These are phyloP conservation scores for Gonocerus acuteangulatus DNA, from an alignment of 2,888 invertebrate genomes.

Conservation along the genomic window DNA sequence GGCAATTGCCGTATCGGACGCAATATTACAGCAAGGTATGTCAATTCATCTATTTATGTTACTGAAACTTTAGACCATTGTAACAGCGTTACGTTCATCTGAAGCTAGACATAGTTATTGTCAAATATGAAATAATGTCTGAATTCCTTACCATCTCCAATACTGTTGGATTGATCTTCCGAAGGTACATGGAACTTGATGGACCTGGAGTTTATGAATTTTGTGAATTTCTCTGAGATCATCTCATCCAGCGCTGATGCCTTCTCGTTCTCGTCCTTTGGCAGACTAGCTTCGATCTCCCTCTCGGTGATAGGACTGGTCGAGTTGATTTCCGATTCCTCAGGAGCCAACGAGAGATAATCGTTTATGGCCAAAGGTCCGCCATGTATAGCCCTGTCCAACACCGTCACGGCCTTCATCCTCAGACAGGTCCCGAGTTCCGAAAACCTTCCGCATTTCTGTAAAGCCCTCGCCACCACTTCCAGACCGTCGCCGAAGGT, in stretches of 20 bases:
- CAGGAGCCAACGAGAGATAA: slow-evolving; percentile 32
- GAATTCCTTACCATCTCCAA: not conserved
- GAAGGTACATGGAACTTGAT: slow-evolving; percentile 68
- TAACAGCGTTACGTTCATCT: too few species aligned
- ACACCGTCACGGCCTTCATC: slow-evolving; percentile 59
- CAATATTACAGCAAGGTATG: too few species aligned
- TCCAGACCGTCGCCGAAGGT: not conserved
- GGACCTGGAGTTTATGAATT: slow-evolving; percentile 68
- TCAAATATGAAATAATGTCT: too few species aligned
- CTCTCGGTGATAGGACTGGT: slow-evolving; percentile 57
- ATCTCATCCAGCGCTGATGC: slow-evolving; percentile 65
- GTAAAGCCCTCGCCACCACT: slow-evolving; percentile 20
- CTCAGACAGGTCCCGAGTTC: slow-evolving; percentile 57
- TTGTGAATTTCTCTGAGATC: slow-evolving; percentile 63
- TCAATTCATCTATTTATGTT: too few species aligned
- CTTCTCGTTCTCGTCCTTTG: slow-evolving; percentile 56
- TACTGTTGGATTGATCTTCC: not conserved
- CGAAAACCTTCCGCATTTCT: slow-evolving; percentile 24
- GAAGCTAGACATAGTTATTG: too few species aligned
- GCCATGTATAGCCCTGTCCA: slow-evolving; percentile 64
- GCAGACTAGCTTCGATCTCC: slow-evolving; percentile 55
- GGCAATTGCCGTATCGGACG: too few species aligned
- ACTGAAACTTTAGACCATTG: too few species aligned
- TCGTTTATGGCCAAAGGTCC: slow-evolving; percentile 40
- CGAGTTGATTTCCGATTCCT: not conserved